These are phyloP conservation scores for Sminthurinus aureus DNA, from an alignment of 2,888 invertebrate species.

Conservation along the genomic window DNA sequence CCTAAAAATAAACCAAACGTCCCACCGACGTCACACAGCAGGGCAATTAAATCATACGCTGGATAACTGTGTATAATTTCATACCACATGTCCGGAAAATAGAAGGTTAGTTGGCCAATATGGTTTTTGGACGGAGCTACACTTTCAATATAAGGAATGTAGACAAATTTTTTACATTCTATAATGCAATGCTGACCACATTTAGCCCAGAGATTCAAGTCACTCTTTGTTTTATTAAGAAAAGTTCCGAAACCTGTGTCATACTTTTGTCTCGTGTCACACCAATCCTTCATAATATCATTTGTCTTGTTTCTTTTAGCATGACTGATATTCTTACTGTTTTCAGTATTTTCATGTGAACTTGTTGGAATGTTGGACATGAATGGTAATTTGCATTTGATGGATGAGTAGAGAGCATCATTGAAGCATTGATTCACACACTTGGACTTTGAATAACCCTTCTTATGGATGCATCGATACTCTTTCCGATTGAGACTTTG, in stretches of 20 bases:
- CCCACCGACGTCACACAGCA: constrained; percentile 51
- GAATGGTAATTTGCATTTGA: constrained; percentile 43
- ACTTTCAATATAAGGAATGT: constrained; percentile 51
- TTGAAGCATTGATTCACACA: constrained; percentile 54
- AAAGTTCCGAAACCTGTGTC: constrained; percentile 35
- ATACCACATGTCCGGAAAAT: constrained; percentile 53
- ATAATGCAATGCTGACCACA: constrained; percentile 44
- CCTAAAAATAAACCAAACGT: constrained; percentile 50
- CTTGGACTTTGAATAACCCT: constrained; percentile 47
- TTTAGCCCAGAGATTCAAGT: constrained; percentile 47
- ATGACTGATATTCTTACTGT: not conserved
- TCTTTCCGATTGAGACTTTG: constrained; percentile 49
- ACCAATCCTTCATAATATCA: not conserved
- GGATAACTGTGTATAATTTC: constrained; percentile 48
- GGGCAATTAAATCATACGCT: constrained; percentile 50
- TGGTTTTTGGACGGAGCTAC: constrained; percentile 44
- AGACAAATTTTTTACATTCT: constrained; percentile 48
- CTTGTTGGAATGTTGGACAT: not conserved
- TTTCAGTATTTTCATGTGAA: too few relatives aligned
- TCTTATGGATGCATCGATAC: constrained; percentile 46
- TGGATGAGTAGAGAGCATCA: constrained; percentile 31
- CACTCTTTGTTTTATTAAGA: constrained; percentile 32
- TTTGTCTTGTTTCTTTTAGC: not conserved
- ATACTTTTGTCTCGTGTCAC: constrained; percentile 34
- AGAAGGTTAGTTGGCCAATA: constrained; percentile 41